These are phyloP conservation scores for Thalpophila matura DNA, from an alignment of 2,888 invertebrate genomes.

Conservation along the genomic window DNA sequence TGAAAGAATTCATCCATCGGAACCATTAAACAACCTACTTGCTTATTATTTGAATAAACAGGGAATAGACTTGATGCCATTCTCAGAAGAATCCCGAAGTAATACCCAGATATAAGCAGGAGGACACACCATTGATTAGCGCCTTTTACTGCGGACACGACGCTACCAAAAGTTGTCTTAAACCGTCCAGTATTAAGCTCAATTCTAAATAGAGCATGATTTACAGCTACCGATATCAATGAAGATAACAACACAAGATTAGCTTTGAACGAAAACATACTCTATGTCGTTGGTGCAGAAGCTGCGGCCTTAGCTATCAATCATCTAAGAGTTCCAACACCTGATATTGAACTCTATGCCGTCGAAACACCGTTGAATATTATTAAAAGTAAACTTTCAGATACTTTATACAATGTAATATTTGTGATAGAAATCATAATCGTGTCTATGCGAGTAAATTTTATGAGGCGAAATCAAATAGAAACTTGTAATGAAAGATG, in stretches of 20 bases:
- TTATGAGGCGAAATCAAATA: conserved; percentile 90
- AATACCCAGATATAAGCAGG: conserved; percentile 76
- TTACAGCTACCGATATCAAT: conserved; percentile 73
- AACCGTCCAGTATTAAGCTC: conserved; percentile 56
- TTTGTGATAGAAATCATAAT: conserved; percentile 90
- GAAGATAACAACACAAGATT: conserved; percentile 69
- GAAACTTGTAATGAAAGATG: conserved; percentile 90
- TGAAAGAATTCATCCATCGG: conserved; percentile 79
- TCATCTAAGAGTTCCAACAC: conserved; percentile 55
- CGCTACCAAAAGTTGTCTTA: conserved; percentile 68
- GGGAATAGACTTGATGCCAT: conserved; percentile 74
- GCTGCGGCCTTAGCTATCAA: conserved; percentile 63
- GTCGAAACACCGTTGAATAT: conserved; percentile 62
- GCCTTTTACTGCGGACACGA: conserved; percentile 71
- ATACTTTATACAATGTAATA: conserved; percentile 81
- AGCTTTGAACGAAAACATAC: conserved; percentile 70
- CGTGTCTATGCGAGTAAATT: conserved; percentile 84
- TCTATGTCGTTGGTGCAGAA: conserved; percentile 69
- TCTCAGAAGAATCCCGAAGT: conserved; percentile 83
- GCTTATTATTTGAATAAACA: conserved; percentile 85
- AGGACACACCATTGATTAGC: conserved; percentile 85
- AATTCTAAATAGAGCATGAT: conserved; percentile 60
- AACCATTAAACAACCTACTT: conserved; percentile 78
- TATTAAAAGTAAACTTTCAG: conserved; percentile 61
- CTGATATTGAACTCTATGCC: conserved; percentile 68